Evolutionary conservation across 2,888 invertebrate species (phyloP).

Genomic region (Julus scandinavius): DNA sequence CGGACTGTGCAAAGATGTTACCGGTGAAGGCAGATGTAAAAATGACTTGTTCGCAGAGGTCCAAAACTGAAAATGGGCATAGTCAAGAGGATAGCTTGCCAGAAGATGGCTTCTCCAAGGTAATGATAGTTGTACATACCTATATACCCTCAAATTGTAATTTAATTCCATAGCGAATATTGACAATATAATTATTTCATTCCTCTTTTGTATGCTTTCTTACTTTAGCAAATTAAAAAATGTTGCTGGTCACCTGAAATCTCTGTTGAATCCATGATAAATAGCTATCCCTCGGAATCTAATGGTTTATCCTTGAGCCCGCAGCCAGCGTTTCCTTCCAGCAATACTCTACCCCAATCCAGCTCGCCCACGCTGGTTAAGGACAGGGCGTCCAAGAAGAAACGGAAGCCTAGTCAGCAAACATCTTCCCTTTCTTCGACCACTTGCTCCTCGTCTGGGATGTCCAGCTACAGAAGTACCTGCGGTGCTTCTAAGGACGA

Average conservation of each 20-base stretch:
- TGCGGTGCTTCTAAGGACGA: not conserved
- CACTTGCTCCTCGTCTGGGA: not conserved
- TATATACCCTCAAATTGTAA: too few relatives aligned
- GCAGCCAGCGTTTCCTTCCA: not conserved
- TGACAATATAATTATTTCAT: too few relatives aligned
- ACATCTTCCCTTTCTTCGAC: slow-evolving; percentile 28
- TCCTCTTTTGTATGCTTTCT: not conserved
- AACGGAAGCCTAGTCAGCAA: slow-evolving; percentile 45
- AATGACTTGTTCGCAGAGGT: not conserved
- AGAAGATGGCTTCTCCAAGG: not conserved
- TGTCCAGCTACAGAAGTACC: not conserved
- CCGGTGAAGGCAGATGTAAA: not conserved
- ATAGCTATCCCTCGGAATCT: not conserved
- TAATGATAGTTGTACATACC: not conserved
- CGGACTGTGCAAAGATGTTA: not conserved
- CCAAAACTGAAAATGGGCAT: not conserved
- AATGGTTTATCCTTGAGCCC: not conserved
- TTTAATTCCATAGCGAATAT: too few relatives aligned
- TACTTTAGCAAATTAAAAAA: not conserved
- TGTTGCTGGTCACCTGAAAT: not conserved
- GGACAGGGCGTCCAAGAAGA: slow-evolving; percentile 11
- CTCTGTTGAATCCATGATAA: not conserved
- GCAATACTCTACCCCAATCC: not conserved
- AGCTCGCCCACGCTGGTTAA: not conserved
- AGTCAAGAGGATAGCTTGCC: not conserved